phyloP scores from a whole-genome alignment of 2,113 vertebrate species.

The Meles meles region DNA sequence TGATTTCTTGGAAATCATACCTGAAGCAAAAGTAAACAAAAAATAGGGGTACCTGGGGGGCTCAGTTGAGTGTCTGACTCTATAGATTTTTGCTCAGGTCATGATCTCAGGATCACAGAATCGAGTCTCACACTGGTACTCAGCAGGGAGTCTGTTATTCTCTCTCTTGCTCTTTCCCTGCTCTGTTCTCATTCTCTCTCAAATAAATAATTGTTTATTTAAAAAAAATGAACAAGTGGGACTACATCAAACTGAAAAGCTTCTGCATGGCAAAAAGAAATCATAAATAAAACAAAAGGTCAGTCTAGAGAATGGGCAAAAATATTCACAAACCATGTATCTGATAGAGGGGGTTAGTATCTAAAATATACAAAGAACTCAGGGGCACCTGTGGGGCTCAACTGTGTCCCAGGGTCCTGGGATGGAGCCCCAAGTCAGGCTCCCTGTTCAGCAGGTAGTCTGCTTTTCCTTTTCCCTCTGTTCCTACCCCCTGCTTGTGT shows the following conservation, averaged over 20 bases:
- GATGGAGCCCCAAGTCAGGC: not conserved
- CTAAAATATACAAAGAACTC: not conserved
- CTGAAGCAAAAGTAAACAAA: not conserved
- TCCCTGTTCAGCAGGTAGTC: not conserved
- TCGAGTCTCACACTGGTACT: not conserved
- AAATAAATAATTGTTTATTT: not conserved
- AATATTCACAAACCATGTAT: not conserved
- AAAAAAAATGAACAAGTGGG: not conserved
- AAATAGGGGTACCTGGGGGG: not conserved
- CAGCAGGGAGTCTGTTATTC: not conserved
- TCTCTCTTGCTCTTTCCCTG: not conserved
- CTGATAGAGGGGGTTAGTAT: not conserved
- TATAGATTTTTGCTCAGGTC: not conserved
- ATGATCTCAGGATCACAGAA: not conserved
- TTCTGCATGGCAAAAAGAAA: not conserved
- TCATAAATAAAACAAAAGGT: not conserved
- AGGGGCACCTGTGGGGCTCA: not conserved
- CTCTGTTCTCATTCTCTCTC: not conserved
- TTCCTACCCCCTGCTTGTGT: not conserved
- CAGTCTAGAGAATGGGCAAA: not conserved
- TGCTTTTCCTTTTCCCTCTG: not conserved
- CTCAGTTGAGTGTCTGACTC: not conserved
- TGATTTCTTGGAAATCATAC: not conserved
- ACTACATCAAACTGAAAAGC: not conserved
- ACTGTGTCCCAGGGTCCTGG: not conserved